Base-by-base conservation (phyloP, 2,113 vertebrate species). In the Lagenorhynchus albirostris region DNA sequence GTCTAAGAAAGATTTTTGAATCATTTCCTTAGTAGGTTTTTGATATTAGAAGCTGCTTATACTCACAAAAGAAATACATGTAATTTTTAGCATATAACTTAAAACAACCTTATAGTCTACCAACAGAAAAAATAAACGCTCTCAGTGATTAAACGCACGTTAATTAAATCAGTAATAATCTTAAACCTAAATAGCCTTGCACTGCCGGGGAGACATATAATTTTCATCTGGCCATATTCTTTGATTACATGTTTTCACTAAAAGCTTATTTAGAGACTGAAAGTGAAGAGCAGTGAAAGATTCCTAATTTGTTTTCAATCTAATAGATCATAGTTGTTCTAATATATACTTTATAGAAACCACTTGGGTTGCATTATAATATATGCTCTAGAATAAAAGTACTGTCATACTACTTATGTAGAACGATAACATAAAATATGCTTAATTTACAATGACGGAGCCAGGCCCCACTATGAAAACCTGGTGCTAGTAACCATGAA, bases 81-180 rank as follows among this genome's bases (percentile, higher is more conserved):
- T 1, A 67, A 88, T 58, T 91, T 94, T 88, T 36, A 94, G 91
- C 21, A 81, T 44, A n/a, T 14, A 80, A 85, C 14, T 85, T 95
- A 89, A 36, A 95, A 53, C 41, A 41, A n/a, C 31, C 93, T 84
- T 74, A 21, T 15, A 17, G 11, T 77, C 31, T 74, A 62, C 36
- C 6, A 55, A 87, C 74, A 89, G 13, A 73, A 96, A 94, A 95
- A 77, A 95, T 71, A 97, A 91, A n/a, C 53, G 84, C 9, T 65
- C 38, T 50, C 47, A 92, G 29, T 20, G 53, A 77, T 70, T 90
- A 65, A 97, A 87, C 9, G 3, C 73, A 77, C 53, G 31, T 53
- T 77, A 93, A 83, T 53, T 77, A 94, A 83, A 95, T 74, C 71
- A 89, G 67, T 47, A 76, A 85, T 89, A 62, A 73, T 77, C 86